Evolutionary conservation across 2,113 vertebrate species (phyloP), one percentile per base, ranked within the genome.

Genomic region (Potamarius usumacintae): DNA sequence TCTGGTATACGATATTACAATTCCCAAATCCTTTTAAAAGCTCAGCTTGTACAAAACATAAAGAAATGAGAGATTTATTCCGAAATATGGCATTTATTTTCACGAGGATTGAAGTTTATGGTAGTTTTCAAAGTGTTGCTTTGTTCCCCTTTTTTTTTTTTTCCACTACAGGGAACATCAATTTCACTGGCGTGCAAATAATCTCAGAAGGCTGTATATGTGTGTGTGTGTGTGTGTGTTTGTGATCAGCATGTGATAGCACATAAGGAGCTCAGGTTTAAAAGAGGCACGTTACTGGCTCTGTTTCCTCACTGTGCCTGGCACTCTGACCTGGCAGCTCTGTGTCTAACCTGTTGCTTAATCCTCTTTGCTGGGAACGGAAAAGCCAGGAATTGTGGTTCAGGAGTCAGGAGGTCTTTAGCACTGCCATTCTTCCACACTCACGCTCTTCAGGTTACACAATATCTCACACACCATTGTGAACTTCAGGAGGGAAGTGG

Each of bases 341-440:
- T 78, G 86, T 85, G 77, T 65, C 25, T 81, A 86, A 88, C 85
- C 81, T 88, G 87, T 84, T 87, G 91, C 87, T 86, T 90, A 90
- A 92, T 89, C 80, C 85, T 63, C 74, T 85, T 87, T 84, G 42
- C 63, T 42, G 62, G 58, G 67, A 83, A 62, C 82, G 82, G 48
- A 62, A 85, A 82, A 76, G 77, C 63, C 57, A 63, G 69, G 42
- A 48, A 87, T 83, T 27, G 62, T 82, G 48, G 57, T 74, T 86
- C 80, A 55, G 86, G 86, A 85, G 83, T 80, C 82, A 25, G 79
- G 71, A 50, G 76, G 60, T 69, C n/a, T 71, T 63, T 12, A 15
- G 60, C 82, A 67, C n/a, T 17, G 48, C 81, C 82, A 63, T 74
- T 82, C 63, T 72, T 57, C 80, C 22, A 85, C 12, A 55, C 86